Conservation (phyloP, 2,113 vertebrate genomes). For the Anarrhichthys ocellatus region DNA sequence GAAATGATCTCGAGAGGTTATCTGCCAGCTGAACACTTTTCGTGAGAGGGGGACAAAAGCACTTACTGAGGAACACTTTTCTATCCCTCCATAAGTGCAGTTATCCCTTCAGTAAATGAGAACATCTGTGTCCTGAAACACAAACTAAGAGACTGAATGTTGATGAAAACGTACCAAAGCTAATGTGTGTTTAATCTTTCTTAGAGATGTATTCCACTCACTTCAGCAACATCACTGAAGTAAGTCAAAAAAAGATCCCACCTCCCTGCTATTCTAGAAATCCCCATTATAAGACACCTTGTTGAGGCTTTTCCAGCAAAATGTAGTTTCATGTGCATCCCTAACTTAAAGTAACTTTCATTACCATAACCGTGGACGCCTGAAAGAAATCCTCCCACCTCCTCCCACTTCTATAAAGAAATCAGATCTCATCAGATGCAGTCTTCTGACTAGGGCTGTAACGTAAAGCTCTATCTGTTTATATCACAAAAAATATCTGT, state of each 20-base stretch:
- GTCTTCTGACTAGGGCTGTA: background rate
- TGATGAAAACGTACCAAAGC: conserved; percentile 10
- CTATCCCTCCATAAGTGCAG: background rate
- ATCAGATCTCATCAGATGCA: too few species aligned
- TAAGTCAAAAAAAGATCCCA: background rate
- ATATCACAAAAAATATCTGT: background rate
- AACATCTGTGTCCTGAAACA: conserved; percentile 22
- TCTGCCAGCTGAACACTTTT: conserved; percentile 27
- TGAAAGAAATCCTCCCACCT: background rate
- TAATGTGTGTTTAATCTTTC: conserved; percentile 23
- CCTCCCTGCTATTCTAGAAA: background rate
- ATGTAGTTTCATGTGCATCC: background rate
- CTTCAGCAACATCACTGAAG: background rate
- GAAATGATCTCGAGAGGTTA: background rate
- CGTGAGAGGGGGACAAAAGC: background rate
- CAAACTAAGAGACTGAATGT: conserved; percentile 16
- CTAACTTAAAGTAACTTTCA: background rate
- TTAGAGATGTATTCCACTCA: conserved; percentile 8
- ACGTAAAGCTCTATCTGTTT: background rate
- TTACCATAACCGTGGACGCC: background rate
- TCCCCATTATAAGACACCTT: background rate
- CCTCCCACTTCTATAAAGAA: background rate
- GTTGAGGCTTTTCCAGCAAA: background rate
- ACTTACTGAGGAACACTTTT: conserved; percentile 10
- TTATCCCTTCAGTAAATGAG: background rate